These are phyloP conservation scores for Sylvia borin DNA, from an alignment of 2,797 vertebrate species.

Conservation along the genomic window DNA sequence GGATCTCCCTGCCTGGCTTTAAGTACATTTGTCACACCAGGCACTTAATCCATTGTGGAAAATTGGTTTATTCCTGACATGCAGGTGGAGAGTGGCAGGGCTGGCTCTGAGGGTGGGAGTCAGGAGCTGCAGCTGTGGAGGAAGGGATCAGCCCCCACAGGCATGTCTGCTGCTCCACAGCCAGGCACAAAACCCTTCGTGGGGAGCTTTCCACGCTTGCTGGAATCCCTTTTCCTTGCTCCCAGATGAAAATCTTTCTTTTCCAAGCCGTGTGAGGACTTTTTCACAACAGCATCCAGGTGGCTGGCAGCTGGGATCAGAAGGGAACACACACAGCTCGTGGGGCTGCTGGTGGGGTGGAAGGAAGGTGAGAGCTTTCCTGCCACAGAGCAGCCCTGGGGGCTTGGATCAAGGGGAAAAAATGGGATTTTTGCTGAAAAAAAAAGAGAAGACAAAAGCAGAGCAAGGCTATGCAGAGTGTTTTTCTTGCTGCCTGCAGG, in stretches of 20 bases:
- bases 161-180: neutral
- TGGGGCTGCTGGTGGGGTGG: neutral
- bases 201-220: neutral
- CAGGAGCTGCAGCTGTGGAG: neutral
- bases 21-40: constrained; percentile 44
- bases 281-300: neutral
- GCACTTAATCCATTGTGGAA: neutral
- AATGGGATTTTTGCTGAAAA: neutral
- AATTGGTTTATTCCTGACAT: neutral
- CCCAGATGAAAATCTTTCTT: neutral
- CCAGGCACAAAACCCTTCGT: neutral
- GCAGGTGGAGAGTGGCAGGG: constrained; percentile 5
- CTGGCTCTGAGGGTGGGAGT: neutral
- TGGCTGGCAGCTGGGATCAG: neutral
- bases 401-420: neutral
- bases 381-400: neutral
- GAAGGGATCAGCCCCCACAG: neutral
- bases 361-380: neutral
- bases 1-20: neutral
- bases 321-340: neutral
- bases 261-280: neutral
- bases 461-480: neutral
- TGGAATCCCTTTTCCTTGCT: constrained; percentile 1
- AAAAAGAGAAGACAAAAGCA: neutral
- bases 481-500: neutral